Conservation (phyloP, 1,140 invertebrate genomes). For the Drosophila ogumai region DNA sequence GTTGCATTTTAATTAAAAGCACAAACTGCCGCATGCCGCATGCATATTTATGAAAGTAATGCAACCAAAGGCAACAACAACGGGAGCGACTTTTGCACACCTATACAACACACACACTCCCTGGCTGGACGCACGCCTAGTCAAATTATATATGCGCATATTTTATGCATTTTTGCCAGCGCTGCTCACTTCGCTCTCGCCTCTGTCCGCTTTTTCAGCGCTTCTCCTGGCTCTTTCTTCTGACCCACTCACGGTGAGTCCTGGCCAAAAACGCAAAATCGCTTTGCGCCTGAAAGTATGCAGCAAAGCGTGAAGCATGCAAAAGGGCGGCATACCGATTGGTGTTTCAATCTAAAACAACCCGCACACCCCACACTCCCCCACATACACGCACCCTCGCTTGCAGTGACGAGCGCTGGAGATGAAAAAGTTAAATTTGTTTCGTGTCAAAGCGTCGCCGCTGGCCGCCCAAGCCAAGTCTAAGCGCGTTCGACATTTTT, state of each 20-base stretch:
- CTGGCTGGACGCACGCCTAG: constrained; percentile 71
- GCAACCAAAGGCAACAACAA: constrained; percentile 51
- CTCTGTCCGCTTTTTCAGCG: constrained; percentile 22
- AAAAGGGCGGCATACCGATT: constrained; percentile 68
- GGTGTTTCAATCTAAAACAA: constrained; percentile 40
- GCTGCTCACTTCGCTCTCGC: constrained; percentile 63
- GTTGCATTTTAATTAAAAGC: constrained; percentile 79
- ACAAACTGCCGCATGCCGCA: constrained; percentile 74
- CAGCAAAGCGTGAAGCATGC: constrained; percentile 75
- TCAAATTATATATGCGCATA: constrained; percentile 81
- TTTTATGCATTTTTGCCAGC: constrained; percentile 74
- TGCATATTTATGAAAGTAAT: constrained; percentile 82
- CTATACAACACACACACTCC: constrained; percentile 24
- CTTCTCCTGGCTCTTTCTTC: constrained; percentile 20
- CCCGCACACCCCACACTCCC: not conserved
- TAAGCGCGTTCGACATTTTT: constrained; percentile 82
- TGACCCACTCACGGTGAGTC: constrained; percentile 12
- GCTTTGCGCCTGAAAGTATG: constrained; percentile 82
- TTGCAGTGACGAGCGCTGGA: constrained; percentile 58
- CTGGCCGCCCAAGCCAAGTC: constrained; percentile 59
- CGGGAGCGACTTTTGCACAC: constrained; percentile 30
- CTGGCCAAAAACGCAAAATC: constrained; percentile 73
- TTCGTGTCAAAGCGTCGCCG: constrained; percentile 79
- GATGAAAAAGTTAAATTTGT: constrained; percentile 84
- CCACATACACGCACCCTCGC: constrained; percentile 1